Percentiles rank a stretch among this genome's conserved stretches.
These are phyloP conservation scores for Chloroceryle aenea DNA, from an alignment of 2,113 vertebrate species.

Conservation along the genomic window DNA sequence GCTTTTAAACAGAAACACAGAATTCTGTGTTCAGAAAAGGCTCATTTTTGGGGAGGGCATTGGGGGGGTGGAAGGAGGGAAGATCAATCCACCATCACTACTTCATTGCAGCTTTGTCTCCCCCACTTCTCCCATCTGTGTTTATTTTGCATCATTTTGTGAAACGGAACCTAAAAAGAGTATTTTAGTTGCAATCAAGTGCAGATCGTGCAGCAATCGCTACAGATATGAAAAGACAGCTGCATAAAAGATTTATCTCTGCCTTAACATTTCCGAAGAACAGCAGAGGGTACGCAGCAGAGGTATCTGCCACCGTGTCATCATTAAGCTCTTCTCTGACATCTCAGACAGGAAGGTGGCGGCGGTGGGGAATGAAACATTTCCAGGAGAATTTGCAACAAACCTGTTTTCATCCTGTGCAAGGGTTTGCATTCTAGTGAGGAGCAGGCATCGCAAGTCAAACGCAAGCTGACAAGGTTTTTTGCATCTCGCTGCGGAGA, in stretches of 20 bases:
- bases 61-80: not conserved
- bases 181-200: slow-evolving; percentile 76
- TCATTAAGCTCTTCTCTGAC: slow-evolving; percentile 33
- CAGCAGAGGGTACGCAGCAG: slow-evolving; percentile 25
- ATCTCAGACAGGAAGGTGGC: slow-evolving; percentile 20
- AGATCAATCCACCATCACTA: not conserved
- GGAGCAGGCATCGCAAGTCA: slow-evolving; percentile 65
- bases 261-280: slow-evolving; percentile 51
- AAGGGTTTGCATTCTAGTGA: slow-evolving; percentile 71
- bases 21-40: slow-evolving; percentile 38
- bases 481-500: slow-evolving; percentile 40
- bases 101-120: slow-evolving; percentile 50
- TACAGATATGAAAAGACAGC: slow-evolving; percentile 69
- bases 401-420: slow-evolving; percentile 81
- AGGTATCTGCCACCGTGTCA: slow-evolving; percentile 25
- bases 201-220: slow-evolving; percentile 64
- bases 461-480: slow-evolving; percentile 33
- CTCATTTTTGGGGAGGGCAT: not conserved
- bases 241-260: slow-evolving; percentile 67
- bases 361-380: not conserved
- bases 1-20: not conserved
- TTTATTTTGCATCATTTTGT: slow-evolving; percentile 75
- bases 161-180: slow-evolving; percentile 69
- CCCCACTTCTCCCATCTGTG: slow-evolving; percentile 70
- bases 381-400: slow-evolving; percentile 47